Evolutionary conservation across 2,888 invertebrate species (phyloP), one percentile per base, ranked within the genome.

Genomic region (Caenorhabditis plicata): DNA sequence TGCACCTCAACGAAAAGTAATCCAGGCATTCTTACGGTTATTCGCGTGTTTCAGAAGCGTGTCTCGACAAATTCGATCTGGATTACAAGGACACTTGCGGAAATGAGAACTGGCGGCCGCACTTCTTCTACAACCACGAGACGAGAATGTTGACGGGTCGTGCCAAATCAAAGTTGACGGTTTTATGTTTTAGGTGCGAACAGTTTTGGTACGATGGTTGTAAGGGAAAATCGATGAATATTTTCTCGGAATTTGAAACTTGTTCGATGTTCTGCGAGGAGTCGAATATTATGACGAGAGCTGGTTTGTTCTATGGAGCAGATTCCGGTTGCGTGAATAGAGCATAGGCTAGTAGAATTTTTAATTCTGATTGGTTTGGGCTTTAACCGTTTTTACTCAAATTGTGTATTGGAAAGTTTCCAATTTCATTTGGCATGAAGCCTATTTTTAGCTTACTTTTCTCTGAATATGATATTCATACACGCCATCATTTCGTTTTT

Each of bases 201-300:
- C 67, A 67, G 29, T 61, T 67, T 53, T 74, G 77, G 77, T 78
- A 75, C 55, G 74, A 75, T 33, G 77, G 77, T 3, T 76, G 77
- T 35, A 50, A 41, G 9, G 72, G 71, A 2, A 45, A 57, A 4
- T 69, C 75, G 4, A 49, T 72, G 1, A 78, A 78, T 53, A 65
- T 78, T 44, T 78, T 76, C 62, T 71, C 74, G 17, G 62, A 68
- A 29, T 63, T 72, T 35, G 50, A 60, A n/a, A 73, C 77, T 8
- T 78, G 78, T 49, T 62, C 69, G 25, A 32, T 58, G 5, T 75
- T 78, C 75, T 78, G 78, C 42, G 76, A 75, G 31, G 70, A 71
- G 39, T 74, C 75, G 11, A 66, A 73, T 48, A 71, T 78, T 3
- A 42, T 76, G 17, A 66, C 68, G 4, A 50, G 78, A 63, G 73